Conservation (phyloP, 2,797 vertebrate genomes). For the Hephaestus fuliginosus region DNA sequence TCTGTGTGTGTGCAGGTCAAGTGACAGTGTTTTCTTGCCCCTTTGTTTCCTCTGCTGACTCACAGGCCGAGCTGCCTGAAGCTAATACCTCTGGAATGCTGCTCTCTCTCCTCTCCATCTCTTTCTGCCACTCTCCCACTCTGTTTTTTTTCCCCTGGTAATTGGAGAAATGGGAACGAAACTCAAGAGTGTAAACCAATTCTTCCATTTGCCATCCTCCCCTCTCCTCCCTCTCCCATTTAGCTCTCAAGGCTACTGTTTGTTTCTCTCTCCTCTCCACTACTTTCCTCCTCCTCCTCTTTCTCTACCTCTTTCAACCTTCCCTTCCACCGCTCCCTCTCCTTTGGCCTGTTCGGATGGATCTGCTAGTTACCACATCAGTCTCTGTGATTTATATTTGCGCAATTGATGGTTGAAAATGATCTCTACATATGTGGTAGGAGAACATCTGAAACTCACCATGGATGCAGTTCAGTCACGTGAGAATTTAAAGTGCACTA, state of each 20-base stretch:
- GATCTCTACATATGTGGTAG: too few species aligned
- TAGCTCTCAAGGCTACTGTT: slow-evolving; percentile 15
- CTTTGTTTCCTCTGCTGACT: slow-evolving; percentile 58
- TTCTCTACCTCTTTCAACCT: too few species aligned
- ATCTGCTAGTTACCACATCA: too few species aligned
- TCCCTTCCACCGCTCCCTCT: too few species aligned
- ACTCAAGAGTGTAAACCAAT: slow-evolving; percentile 41
- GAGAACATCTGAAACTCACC: too few species aligned
- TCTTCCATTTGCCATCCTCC: slow-evolving; percentile 36
- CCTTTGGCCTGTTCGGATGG: too few species aligned
- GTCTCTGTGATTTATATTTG: too few species aligned
- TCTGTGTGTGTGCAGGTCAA: slow-evolving; percentile 41
- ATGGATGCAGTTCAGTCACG: too few species aligned
- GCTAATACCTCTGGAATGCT: slow-evolving; percentile 73
- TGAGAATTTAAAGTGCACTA: too few species aligned
- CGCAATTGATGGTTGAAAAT: too few species aligned
- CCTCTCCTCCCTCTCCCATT: slow-evolving; percentile 26
- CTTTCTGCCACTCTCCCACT: neutral
- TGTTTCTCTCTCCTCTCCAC: neutral
- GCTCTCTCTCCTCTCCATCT: slow-evolving; percentile 44
- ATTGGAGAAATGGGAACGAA: slow-evolving; percentile 54
- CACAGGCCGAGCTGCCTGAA: slow-evolving; percentile 61
- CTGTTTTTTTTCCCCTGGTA: slow-evolving; percentile 24
- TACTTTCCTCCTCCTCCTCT: too few species aligned
- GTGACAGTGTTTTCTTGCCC: slow-evolving; percentile 45